Conservation (phyloP, 2,113 vertebrate species). For the Diadophis punctatus region DNA sequence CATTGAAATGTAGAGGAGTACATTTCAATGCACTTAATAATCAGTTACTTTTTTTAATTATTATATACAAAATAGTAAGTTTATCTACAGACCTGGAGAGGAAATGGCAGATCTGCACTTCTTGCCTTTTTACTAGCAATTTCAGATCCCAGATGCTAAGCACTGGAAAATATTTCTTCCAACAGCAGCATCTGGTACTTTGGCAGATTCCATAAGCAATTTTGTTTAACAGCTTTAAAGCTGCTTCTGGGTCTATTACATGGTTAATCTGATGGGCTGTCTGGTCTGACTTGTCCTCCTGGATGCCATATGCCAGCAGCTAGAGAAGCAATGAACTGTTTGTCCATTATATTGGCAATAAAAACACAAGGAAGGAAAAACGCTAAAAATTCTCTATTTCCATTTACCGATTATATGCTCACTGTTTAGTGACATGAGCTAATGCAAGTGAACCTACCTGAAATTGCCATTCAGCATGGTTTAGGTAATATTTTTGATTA, state of each 20-base stretch:
- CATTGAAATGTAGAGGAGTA: neutral
- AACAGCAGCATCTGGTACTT: slow-evolving; percentile 65
- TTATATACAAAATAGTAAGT: neutral
- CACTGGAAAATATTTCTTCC: slow-evolving; percentile 66
- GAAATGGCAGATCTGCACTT: slow-evolving; percentile 12
- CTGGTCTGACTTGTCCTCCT: slow-evolving; percentile 63
- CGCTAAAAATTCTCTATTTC: slow-evolving; percentile 26
- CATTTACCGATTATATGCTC: slow-evolving; percentile 30
- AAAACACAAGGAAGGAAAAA: slow-evolving; percentile 50
- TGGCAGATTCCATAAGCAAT: slow-evolving; percentile 68
- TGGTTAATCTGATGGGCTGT: slow-evolving; percentile 70
- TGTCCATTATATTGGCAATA: slow-evolving; percentile 55
- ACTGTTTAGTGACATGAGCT: slow-evolving; percentile 34
- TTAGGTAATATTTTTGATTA: neutral
- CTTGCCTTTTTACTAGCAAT: slow-evolving; percentile 46
- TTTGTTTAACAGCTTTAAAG: slow-evolving; percentile 70
- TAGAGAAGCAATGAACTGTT: slow-evolving; percentile 57
- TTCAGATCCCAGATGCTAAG: slow-evolving; percentile 64
- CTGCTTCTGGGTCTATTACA: slow-evolving; percentile 69
- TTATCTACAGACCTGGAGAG: slow-evolving; percentile 19
- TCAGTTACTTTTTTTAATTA: neutral
- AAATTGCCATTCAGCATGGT: neutral
- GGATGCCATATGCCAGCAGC: slow-evolving; percentile 66
- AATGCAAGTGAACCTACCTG: slow-evolving; percentile 8
- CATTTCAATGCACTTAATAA: neutral